These are phyloP conservation scores for Myrmophylax atrothorax DNA, from an alignment of 2,113 vertebrate species.

Conservation along the genomic window DNA sequence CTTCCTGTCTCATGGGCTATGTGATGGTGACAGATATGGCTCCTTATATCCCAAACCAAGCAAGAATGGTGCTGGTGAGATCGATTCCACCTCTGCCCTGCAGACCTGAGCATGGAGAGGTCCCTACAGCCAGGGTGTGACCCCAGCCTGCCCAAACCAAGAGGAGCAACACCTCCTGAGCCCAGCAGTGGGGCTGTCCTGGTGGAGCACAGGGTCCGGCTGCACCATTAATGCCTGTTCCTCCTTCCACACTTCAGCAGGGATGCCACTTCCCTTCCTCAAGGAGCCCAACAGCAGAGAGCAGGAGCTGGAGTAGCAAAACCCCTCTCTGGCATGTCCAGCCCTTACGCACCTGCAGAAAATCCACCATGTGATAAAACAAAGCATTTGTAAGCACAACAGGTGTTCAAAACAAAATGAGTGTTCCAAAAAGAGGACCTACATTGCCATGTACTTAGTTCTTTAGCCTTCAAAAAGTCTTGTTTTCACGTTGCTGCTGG, in stretches of 20 bases:
- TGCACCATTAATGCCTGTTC: rapidly evolving
- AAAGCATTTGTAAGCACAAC: not conserved
- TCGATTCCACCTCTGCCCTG: not conserved
- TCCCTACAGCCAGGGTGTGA: not conserved
- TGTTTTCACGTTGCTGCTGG: not conserved
- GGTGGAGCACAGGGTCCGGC: not conserved
- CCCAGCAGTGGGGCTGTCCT: not conserved
- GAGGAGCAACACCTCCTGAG: not conserved
- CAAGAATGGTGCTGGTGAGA: rapidly evolving
- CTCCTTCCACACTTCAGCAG: rapidly evolving
- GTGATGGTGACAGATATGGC: rapidly evolving
- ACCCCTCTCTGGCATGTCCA: not conserved
- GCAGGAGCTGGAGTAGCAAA: not conserved
- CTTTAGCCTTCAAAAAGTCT: not conserved
- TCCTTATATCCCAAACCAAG: not conserved
- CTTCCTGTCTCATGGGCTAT: not conserved
- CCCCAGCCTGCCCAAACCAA: too few relatives aligned
- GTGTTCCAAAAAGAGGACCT: not conserved
- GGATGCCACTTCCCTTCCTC: not conserved
- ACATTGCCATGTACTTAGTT: rapidly evolving
- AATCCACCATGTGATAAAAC: rapidly evolving
- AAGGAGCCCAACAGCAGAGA: not conserved
- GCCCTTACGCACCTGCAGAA: not conserved
- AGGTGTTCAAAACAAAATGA: not conserved
- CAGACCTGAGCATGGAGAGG: not conserved